Percentiles rank a stretch among this genome's conserved stretches.
Evolutionary conservation across 2,113 vertebrate species (phyloP).

Genomic region (Equus quagga): DNA sequence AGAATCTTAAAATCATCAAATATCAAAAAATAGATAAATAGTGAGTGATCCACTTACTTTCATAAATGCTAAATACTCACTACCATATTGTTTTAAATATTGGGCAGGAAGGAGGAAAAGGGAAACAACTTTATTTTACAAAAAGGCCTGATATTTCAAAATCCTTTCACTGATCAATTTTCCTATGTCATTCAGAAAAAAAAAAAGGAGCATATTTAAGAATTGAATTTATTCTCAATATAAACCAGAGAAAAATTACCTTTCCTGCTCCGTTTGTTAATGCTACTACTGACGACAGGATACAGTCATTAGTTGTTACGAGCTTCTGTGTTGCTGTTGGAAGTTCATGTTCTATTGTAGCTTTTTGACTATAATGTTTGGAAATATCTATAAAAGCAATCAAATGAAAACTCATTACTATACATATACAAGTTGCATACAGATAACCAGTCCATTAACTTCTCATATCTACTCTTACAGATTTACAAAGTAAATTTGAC

Average conservation of each 20-base stretch:
- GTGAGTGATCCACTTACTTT: background rate
- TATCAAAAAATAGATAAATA: background rate
- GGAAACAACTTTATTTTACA: background rate
- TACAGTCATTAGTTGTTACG: slow-evolving; percentile 96
- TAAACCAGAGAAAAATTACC: slow-evolving; percentile 85
- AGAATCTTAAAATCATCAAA: slow-evolving; percentile 34
- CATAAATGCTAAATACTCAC: background rate
- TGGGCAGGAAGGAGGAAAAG: background rate
- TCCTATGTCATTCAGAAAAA: background rate
- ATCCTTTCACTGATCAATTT: slow-evolving; percentile 2
- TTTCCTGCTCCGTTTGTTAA: slow-evolving; percentile 94
- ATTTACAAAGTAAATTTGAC: slow-evolving; percentile 18
- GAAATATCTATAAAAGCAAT: slow-evolving; percentile 91
- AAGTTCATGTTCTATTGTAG: slow-evolving; percentile 93
- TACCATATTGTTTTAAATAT: background rate
- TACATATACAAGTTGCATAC: background rate
- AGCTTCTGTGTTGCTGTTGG: slow-evolving; percentile 97
- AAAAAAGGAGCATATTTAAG: background rate
- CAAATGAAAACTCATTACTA: slow-evolving; percentile 55
- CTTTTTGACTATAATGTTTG: slow-evolving; percentile 97
- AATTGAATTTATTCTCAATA: background rate
- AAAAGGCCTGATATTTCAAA: background rate
- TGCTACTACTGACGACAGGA: slow-evolving; percentile 94
- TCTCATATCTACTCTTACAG: background rate
- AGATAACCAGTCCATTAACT: background rate